Base-by-base conservation (phyloP, 2,113 vertebrate genomes). In the Geococcyx californianus region DNA sequence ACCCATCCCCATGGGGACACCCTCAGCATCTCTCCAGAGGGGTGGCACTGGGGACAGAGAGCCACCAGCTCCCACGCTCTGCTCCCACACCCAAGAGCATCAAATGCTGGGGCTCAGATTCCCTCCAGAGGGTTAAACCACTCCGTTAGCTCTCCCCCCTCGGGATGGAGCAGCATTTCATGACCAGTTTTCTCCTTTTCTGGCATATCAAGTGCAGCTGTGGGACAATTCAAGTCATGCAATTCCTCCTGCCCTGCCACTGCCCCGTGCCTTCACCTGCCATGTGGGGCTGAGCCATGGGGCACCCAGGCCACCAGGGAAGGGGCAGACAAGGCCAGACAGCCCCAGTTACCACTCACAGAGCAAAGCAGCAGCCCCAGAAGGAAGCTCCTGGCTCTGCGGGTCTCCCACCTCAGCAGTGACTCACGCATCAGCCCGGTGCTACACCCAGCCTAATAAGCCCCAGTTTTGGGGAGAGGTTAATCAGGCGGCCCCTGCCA, bases 121-220 rank as follows among this genome's bases (percentile, higher is more conserved):
- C 64, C 93, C 82, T 91, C 54, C 54, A 34, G 11, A 40, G 90
- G 82, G 94, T 94, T 67, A 82, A 92, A 42, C 17, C 0, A 1
- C 90, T 72, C 93, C 38, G 10, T 85, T 82, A 79, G 82, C 40
- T 93, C 45, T 69, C 10, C 68, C n/a, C 69, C 81, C 33, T 16
- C 17, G 1, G 26, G 62, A 81, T 80, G 80, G 66, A 75, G 78
- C 69, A 68, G 70, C 40, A 5, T 38, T 64, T 16, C 24, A 3
- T 90, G 91, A 93, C 31, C 88, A 68, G 92, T 86, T 83, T 83
- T 88, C 63, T 90, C 93, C 91, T 7, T 36, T 83, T 52, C 79
- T 90, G 58, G 34, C 76, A 11, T 47, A 88, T 60, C 91, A 80
- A 79, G 72, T 60, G 16, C 83, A 77, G 72, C 78, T 93, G 51